These are phyloP conservation scores for Uria aalge DNA, from an alignment of 2,113 vertebrate genomes.

Conservation along the genomic window DNA sequence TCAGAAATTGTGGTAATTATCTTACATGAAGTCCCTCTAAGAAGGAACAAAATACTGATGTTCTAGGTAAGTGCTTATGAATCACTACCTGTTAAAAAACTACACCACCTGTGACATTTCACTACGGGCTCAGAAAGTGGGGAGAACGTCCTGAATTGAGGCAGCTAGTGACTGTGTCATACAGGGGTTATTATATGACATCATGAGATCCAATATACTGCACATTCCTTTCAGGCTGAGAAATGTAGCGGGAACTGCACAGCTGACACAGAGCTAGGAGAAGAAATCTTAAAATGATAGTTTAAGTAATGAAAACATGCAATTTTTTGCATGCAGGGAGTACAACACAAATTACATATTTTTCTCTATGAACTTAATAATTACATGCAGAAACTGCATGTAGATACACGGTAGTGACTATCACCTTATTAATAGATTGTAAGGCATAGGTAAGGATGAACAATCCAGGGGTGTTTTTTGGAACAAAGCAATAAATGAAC, in stretches of 20 bases:
- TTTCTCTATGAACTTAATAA: neutral
- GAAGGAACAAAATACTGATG: neutral
- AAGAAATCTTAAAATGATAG: neutral
- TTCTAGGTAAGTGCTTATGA: neutral
- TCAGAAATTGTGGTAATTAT: neutral
- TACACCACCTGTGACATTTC: neutral
- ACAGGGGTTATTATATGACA: neutral
- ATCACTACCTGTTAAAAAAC: neutral
- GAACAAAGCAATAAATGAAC: neutral
- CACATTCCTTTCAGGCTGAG: neutral
- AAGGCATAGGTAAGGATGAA: neutral
- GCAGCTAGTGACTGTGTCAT: neutral
- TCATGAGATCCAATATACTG: neutral
- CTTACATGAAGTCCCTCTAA: neutral
- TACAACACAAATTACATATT: neutral
- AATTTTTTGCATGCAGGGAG: neutral
- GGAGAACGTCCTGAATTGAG: neutral
- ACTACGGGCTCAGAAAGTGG: neutral
- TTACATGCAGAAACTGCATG: neutral
- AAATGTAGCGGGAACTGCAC: neutral
- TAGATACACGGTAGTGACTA: neutral
- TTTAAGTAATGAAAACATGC: neutral
- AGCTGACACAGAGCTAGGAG: neutral
- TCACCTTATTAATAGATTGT: neutral
- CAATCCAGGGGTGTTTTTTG: neutral